These are phyloP conservation scores for Patella depressa DNA, from an alignment of 2,888 invertebrate genomes.

Conservation along the genomic window DNA sequence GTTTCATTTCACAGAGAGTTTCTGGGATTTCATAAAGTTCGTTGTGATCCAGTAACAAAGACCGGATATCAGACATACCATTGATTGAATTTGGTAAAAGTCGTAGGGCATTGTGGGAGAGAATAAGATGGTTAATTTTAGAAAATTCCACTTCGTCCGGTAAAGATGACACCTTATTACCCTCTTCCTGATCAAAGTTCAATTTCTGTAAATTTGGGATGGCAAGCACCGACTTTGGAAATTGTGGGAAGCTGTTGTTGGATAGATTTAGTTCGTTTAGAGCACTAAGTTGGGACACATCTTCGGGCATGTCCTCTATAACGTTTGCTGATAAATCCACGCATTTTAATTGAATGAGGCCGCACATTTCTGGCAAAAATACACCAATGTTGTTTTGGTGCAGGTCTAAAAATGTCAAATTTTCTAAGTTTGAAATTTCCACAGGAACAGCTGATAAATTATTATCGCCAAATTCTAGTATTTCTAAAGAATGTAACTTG, in stretches of 20 bases:
- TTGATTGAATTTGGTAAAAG: slow-evolving; percentile 57
- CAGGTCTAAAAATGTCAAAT: slow-evolving; percentile 50
- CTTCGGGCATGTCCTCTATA: slow-evolving; percentile 70
- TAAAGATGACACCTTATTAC: slow-evolving; percentile 50
- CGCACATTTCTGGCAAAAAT: slow-evolving; percentile 54
- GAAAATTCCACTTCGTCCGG: slow-evolving; percentile 60
- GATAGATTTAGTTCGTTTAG: slow-evolving; percentile 61
- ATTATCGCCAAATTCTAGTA: slow-evolving; percentile 55
- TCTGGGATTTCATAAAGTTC: slow-evolving; percentile 38
- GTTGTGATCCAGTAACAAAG: slow-evolving; percentile 18
- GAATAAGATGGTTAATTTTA: slow-evolving; percentile 50
- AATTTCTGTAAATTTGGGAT: slow-evolving; percentile 59
- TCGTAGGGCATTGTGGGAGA: slow-evolving; percentile 60
- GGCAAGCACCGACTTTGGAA: slow-evolving; percentile 59
- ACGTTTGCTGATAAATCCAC: slow-evolving; percentile 57
- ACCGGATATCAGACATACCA: slow-evolving; percentile 56
- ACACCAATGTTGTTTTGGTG: slow-evolving; percentile 49
- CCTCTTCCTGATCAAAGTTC: slow-evolving; percentile 59
- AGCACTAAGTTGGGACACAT: slow-evolving; percentile 83
- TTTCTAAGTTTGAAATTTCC: slow-evolving; percentile 52
- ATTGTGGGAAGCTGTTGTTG: slow-evolving; percentile 62
- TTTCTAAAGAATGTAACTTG: slow-evolving; percentile 47
- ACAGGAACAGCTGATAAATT: slow-evolving; percentile 48
- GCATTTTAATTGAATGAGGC: slow-evolving; percentile 43
- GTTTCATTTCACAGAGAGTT: slow-evolving; percentile 50